Base-by-base conservation (phyloP, 2,797 vertebrate species). In the Enteromius thamalakanensis region DNA sequence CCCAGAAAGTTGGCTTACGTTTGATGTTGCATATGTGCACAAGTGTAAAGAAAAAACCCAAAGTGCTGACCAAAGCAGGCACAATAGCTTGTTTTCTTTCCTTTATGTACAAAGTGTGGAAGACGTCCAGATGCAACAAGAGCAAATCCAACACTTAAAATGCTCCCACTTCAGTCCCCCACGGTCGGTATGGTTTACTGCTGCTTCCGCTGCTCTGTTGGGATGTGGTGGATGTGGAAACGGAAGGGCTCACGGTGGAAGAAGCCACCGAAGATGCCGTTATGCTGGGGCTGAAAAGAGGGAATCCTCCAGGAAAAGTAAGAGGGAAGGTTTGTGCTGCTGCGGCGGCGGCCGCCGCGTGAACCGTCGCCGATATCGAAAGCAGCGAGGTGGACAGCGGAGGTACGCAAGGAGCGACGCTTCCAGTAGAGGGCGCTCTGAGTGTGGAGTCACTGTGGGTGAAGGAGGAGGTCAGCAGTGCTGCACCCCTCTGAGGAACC, bases 131-230 rank as follows among this genome's bases (percentile, higher is more conserved):
- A 62, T 47, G 51, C 77, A 45, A 81, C 34, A 81, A 75, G 71
- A 80, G 23, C 53, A 72, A 65, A 71, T 67, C 53, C 26, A 74
- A 76, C 40, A 23, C 82, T 93, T 93, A 98, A 87, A 98, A 97
- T 0, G 96, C 97, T 81, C 97, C 97, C 12, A 98, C 97, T 93
- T 99, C 97, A 4, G 96, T 97, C 37, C 97, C 97, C 97, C 97
- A 98, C 0, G 97, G 97, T 14, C 97, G 91, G 92, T 98, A 96
- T 0, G 96, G 96, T 90, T 96, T 97, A 77, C 89, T 91, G 89
- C 88, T 90, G 87, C 88, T 88, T 80, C 92, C 90, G 9, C 89
- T 91, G 77, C 85, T 84, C 71, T 88, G 77, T 49, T 87, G 77
- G 84, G 95, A 92, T 80, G 94, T 89, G 23, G 95, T 93, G 0